phyloP scores from a whole-genome alignment of 2,797 vertebrate genomes.

The Staurois parvus region DNA sequence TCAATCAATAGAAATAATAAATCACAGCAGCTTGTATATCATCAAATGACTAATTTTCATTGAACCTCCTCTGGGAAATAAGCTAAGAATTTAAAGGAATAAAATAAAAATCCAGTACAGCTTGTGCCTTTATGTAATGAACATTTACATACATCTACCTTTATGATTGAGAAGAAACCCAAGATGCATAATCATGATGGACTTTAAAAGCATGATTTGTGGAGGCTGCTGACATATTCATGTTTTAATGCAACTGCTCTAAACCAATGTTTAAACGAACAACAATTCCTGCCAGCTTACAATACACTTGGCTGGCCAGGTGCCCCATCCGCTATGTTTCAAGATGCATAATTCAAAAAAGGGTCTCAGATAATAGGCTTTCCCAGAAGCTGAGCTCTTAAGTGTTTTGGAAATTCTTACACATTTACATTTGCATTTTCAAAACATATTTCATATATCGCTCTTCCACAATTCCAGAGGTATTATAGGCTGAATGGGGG shows the following conservation, averaged over 20 bases:
- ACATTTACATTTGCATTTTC: constrained; percentile 42
- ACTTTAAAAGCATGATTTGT: constrained; percentile 39
- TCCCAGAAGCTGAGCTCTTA: constrained; percentile 47
- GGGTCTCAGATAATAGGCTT: constrained; percentile 36
- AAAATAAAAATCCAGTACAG: neutral
- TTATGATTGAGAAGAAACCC: constrained; percentile 12
- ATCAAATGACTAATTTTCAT: neutral
- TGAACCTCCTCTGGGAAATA: neutral
- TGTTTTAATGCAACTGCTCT: constrained; percentile 41
- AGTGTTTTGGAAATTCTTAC: constrained; percentile 40
- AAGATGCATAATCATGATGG: constrained; percentile 27
- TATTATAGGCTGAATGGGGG: neutral
- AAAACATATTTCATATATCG: constrained; percentile 33
- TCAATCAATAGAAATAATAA: constrained; percentile 7
- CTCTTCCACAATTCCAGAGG: neutral
- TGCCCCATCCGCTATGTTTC: constrained; percentile 30
- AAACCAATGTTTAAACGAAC: constrained; percentile 40
- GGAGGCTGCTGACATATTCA: constrained; percentile 34
- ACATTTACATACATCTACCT: constrained; percentile 7
- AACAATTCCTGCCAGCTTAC: constrained; percentile 26
- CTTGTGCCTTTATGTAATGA: constrained; percentile 20
- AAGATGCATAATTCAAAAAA: constrained; percentile 44
- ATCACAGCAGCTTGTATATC: neutral
- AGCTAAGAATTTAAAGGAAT: neutral
- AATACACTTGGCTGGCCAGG: constrained; percentile 35